phyloP scores from a whole-genome alignment of 2,797 vertebrate genomes.

The Heterohyrax brucei region DNA sequence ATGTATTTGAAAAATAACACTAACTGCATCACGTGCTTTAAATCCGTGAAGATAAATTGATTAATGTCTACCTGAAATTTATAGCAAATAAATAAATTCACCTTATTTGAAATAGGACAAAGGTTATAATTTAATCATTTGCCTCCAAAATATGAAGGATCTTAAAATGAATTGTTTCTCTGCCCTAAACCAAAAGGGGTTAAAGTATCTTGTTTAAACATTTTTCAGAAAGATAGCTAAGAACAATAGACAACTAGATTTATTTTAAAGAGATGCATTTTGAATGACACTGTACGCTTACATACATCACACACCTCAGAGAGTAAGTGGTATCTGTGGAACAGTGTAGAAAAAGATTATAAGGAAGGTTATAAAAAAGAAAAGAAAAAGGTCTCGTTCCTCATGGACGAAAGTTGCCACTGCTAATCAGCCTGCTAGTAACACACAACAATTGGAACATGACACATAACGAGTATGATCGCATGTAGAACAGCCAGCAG shows the following conservation, averaged over 20 bases:
- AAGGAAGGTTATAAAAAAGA: background rate
- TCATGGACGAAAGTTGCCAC: background rate
- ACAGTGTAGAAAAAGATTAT: constrained; percentile 56
- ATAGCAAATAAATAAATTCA: constrained; percentile 38
- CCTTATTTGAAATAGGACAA: constrained; percentile 54
- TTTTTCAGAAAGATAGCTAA: background rate
- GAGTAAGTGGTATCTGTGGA: constrained; percentile 10
- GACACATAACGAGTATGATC: background rate
- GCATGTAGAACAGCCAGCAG: background rate
- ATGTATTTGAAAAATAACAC: constrained; percentile 7
- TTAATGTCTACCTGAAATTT: constrained; percentile 44
- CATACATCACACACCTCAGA: constrained; percentile 37
- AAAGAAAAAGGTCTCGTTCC: constrained; percentile 12
- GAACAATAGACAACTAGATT: background rate
- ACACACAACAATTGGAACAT: background rate
- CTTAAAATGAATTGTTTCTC: constrained; percentile 43
- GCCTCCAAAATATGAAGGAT: background rate
- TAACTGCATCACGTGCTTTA: background rate
- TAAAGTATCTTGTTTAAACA: constrained; percentile 23
- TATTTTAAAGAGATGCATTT: constrained; percentile 60
- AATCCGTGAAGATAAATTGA: constrained; percentile 24
- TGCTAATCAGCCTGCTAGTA: background rate
- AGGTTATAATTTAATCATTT: constrained; percentile 57
- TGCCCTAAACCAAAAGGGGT: constrained; percentile 60
- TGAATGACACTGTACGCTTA: background rate